A percentile compares a stretch with the other conserved stretches of the same genome.
Conservation (phyloP, 2,113 vertebrate genomes). For the Anhinga rufa region DNA sequence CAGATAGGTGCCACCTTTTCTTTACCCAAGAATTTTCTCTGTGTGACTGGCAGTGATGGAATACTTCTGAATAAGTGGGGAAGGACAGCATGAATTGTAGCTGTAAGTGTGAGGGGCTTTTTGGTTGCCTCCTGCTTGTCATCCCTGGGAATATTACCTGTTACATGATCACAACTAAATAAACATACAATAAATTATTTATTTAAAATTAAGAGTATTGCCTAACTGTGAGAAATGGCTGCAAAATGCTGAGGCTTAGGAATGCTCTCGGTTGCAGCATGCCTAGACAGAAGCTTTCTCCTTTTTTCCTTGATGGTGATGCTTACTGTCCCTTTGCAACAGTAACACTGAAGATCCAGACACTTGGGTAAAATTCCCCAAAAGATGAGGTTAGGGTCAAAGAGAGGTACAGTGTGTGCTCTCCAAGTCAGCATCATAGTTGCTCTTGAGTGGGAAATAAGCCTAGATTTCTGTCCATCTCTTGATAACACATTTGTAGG, state of each 20-base stretch:
- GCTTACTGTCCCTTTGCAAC: background rate
- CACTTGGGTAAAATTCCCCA: background rate
- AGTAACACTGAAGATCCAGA: background rate
- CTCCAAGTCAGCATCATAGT: accelerated
- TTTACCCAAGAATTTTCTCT: background rate
- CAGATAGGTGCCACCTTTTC: background rate
- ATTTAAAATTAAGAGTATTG: background rate
- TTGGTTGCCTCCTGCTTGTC: background rate
- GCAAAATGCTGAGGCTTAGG: background rate
- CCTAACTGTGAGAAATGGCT: background rate
- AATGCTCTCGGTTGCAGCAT: background rate
- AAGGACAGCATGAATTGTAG: background rate
- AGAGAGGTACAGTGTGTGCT: background rate
- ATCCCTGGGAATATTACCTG: background rate
- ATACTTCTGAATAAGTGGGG: background rate
- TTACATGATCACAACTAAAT: background rate
- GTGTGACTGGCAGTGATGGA: background rate
- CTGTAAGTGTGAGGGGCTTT: background rate
- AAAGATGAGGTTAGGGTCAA: background rate
- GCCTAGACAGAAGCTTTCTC: background rate
- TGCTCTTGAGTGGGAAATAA: background rate
- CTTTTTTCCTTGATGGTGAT: background rate
- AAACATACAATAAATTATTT: background rate
- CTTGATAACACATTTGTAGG: background rate
- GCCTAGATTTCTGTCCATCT: background rate